Base-by-base conservation (phyloP, 2,113 vertebrate genomes). In the Nothocercus nigrocapillus region DNA sequence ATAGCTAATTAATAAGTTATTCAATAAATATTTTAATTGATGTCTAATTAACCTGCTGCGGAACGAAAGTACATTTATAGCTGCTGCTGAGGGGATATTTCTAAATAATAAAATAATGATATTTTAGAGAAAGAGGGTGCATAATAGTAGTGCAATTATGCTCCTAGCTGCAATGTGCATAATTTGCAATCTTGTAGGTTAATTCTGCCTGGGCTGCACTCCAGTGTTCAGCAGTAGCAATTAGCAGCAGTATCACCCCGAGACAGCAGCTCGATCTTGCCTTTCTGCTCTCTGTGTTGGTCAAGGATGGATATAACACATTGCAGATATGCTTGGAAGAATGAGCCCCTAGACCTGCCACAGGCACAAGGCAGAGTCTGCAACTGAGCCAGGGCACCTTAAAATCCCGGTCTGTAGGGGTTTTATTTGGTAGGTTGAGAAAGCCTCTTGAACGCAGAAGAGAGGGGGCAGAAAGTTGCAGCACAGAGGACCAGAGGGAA, bases 21-120 rank as follows among this genome's bases (percentile, higher is more conserved):
- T 85, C 78, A 97, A 94, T 95, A 95, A 97, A 95, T 93, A 90
- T 92, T 95, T 89, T 94, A 96, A 95, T 93, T 94, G 74, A 82
- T 78, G 53, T 70, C 85, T 96, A 82, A 97, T 96, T 97, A 96
- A 90, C 85, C 64, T n/a, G 0, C 63, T 61, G n/a, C 54, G 72
- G 87, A 93, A 76, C 85, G 9, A 44, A 82, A 84, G 28, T 21
- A 8, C 66, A 86, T 75, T 91, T 77, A 85, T 89, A 93, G 94
- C 59, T 94, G 44, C 89, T 93, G 77, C 54, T 84, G 22, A 95
- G 84, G 56, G 58, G 75, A 90, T 53, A 86, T 88, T 94, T 97
- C 88, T 89, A 94, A 95, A 78, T 34, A 84, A 74, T 83, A 90
- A 93, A 96, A 96, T 96, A 95, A 96, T 73, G 82, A 51, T 56